Evolutionary conservation across 2,888 invertebrate species (phyloP).

Genomic region (Panopea generosa): DNA sequence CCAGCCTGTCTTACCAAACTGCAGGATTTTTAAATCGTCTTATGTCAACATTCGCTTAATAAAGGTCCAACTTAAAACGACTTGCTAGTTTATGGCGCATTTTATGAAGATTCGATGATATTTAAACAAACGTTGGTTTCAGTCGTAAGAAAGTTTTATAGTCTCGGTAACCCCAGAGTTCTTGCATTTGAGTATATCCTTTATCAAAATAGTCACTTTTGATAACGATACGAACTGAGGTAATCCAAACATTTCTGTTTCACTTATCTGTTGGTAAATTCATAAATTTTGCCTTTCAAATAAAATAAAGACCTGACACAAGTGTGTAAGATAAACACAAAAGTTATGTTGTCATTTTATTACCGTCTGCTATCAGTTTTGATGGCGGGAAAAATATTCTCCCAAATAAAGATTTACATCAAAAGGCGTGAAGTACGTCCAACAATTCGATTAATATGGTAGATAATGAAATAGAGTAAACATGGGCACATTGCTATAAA

Average conservation of each 20-base stretch:
- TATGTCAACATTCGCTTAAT: slow-evolving; percentile 28
- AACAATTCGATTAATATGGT: slow-evolving; percentile 31
- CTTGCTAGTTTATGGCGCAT: slow-evolving; percentile 20
- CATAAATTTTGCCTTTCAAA: slow-evolving; percentile 68
- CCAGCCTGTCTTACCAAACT: neutral
- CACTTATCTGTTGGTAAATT: slow-evolving; percentile 66
- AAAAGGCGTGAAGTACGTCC: slow-evolving; percentile 58
- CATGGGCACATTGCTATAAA: slow-evolving; percentile 50
- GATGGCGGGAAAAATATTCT: slow-evolving; percentile 52
- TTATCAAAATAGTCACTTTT: slow-evolving; percentile 52
- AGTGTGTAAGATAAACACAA: slow-evolving; percentile 56
- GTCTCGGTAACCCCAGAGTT: slow-evolving; percentile 6
- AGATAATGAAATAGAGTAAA: slow-evolving; percentile 49
- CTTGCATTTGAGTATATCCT: slow-evolving; percentile 11
- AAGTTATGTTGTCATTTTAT: slow-evolving; percentile 43
- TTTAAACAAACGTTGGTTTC: slow-evolving; percentile 42
- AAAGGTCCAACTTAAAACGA: slow-evolving; percentile 45
- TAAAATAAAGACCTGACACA: slow-evolving; percentile 60
- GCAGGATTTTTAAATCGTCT: slow-evolving; percentile 14
- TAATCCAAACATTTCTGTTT: slow-evolving; percentile 60
- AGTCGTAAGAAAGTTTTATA: slow-evolving; percentile 19
- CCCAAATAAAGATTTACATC: slow-evolving; percentile 52
- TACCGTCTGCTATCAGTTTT: slow-evolving; percentile 45
- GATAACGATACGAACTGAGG: slow-evolving; percentile 31
- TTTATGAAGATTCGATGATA: slow-evolving; percentile 45